Percentiles rank a stretch among this genome's conserved stretches.
phyloP scores from a whole-genome alignment of 2,113 vertebrate genomes.

The Sturnira hondurensis region DNA sequence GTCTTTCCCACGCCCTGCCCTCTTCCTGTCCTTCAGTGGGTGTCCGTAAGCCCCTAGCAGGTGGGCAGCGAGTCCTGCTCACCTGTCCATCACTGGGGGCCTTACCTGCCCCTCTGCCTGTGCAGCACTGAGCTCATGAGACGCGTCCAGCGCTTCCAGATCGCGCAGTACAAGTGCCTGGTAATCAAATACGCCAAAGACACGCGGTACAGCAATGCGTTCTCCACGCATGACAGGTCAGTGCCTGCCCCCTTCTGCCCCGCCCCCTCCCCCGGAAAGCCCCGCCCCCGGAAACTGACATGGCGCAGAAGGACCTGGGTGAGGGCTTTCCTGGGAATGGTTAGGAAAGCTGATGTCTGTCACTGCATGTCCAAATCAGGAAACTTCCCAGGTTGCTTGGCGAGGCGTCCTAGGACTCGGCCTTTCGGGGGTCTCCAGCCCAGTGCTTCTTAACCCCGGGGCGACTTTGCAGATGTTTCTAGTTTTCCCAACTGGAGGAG shows the following conservation, averaged over 20 bases:
- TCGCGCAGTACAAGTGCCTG: conserved; percentile 93
- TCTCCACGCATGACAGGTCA: conserved; percentile 94
- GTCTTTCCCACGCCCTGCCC: not conserved
- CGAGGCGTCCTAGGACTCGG: not conserved
- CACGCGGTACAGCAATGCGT: conserved; percentile 84
- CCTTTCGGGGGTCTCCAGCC: not conserved
- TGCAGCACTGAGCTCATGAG: conserved; percentile 95
- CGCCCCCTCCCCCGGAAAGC: not conserved
- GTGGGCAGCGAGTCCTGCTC: fast-evolving
- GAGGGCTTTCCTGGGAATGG: not conserved
- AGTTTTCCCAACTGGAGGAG: not conserved
- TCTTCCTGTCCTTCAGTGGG: fast-evolving
- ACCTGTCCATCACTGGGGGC: not conserved
- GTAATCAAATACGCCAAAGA: conserved; percentile 95
- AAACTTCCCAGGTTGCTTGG: not conserved
- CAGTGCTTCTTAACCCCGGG: not conserved
- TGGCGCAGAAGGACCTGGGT: not conserved
- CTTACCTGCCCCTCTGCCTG: not conserved
- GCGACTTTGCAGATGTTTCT: not conserved
- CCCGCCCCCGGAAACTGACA: not conserved
- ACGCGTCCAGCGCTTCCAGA: conserved; percentile 91
- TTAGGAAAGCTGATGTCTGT: not conserved
- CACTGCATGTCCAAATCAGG: fast-evolving
- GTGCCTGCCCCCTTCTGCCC: conserved; percentile 6
- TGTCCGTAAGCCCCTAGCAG: fast-evolving